Evolutionary conservation across 2,888 invertebrate species (phyloP).

Genomic region (Rhagonycha lutea): DNA sequence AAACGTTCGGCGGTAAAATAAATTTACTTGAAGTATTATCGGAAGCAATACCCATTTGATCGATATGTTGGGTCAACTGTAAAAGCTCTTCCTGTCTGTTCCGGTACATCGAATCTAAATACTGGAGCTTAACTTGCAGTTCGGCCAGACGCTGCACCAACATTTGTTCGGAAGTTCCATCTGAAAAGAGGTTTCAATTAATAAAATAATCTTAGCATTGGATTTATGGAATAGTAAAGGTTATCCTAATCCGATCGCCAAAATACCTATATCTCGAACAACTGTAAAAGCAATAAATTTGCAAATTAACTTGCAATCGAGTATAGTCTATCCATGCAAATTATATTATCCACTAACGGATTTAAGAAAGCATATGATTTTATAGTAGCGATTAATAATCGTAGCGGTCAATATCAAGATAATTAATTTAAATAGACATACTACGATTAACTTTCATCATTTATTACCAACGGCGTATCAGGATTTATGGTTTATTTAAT

Average conservation of each 20-base stretch:
- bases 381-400: too few relatives aligned
- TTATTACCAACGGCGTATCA: neutral
- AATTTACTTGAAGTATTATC: constrained; percentile 39
- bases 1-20: constrained; percentile 46
- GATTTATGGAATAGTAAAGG: neutral
- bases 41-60: constrained; percentile 50
- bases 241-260: too few relatives aligned
- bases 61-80: constrained; percentile 68
- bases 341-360: neutral
- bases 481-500: neutral
- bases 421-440: neutral
- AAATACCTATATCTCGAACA: neutral
- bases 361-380: neutral
- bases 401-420: neutral
- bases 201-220: neutral
- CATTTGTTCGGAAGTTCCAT: constrained; percentile 66
- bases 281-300: neutral
- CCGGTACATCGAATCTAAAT: constrained; percentile 78
- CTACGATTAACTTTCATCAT: neutral
- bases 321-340: neutral
- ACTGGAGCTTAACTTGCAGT: constrained; percentile 76
- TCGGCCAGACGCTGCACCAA: constrained; percentile 74
- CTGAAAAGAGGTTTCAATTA: constrained; percentile 52
- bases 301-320: neutral
- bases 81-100: constrained; percentile 78